phyloP scores from a whole-genome alignment of 1,140 invertebrate species.

The Dendroctonus valens region DNA sequence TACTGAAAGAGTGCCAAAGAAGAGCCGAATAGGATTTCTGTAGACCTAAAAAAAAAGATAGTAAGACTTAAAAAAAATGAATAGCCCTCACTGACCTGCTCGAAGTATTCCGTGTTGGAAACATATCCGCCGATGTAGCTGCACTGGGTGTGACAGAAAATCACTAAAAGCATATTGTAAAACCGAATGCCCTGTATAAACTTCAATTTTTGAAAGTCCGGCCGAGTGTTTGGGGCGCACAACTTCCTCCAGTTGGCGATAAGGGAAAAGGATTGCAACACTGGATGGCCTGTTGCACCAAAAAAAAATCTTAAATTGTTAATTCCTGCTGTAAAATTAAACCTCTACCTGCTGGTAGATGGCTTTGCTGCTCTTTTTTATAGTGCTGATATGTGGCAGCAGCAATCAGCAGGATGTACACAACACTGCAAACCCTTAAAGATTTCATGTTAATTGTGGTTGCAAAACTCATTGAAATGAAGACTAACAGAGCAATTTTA shows the following conservation, averaged over 20 bases:
- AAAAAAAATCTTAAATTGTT: background rate
- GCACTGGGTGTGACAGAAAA: constrained; percentile 26
- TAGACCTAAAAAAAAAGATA: constrained; percentile 27
- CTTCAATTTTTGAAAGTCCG: constrained; percentile 33
- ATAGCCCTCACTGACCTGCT: constrained; percentile 22
- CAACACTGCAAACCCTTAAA: no score
- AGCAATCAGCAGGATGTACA: no score
- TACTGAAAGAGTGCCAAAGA: constrained; percentile 24
- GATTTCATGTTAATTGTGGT: no score
- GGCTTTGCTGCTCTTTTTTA: no score
- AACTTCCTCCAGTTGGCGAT: constrained; percentile 30
- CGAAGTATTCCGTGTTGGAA: constrained; percentile 34
- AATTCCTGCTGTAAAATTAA: no score
- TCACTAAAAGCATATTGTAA: constrained; percentile 33
- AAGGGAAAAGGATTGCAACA: constrained; percentile 16
- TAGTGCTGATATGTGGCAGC: no score
- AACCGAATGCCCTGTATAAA: constrained; percentile 36
- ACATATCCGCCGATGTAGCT: constrained; percentile 28
- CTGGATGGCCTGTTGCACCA: background rate
- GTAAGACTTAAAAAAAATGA: background rate
- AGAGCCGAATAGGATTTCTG: constrained; percentile 10
- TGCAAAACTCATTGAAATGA: no score
- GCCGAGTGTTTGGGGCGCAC: constrained; percentile 10
- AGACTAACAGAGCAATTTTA: no score
- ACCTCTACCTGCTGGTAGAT: no score